These are phyloP conservation scores for Ennomos quercinarius DNA, from an alignment of 2,888 invertebrate species.

Conservation along the genomic window DNA sequence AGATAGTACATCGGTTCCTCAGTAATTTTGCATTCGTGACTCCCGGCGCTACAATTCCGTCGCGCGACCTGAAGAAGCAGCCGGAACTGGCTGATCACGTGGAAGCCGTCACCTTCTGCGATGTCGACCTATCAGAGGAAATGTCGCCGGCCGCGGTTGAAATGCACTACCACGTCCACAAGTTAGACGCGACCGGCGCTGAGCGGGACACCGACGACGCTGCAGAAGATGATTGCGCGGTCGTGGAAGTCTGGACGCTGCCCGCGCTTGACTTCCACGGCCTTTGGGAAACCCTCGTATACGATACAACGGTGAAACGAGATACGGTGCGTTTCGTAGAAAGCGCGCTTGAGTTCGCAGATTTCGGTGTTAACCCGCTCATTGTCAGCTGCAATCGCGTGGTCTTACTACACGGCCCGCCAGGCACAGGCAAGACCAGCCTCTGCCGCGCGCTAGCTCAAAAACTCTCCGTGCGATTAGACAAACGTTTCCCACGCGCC, in stretches of 20 bases:
- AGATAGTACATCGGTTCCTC: conserved; percentile 61
- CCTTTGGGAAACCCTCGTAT: conserved; percentile 94
- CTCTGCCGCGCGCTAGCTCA: conserved; percentile 97
- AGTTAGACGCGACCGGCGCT: conserved; percentile 62
- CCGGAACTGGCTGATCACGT: conserved; percentile 63
- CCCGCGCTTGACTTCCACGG: conserved; percentile 92
- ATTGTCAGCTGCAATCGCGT: conserved; percentile 96
- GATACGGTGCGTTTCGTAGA: conserved; percentile 90
- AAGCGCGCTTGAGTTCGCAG: conserved; percentile 94
- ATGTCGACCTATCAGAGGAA: conserved; percentile 59
- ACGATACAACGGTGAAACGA: conserved; percentile 71
- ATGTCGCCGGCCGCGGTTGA: conserved; percentile 55
- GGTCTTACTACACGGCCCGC: conserved; percentile 94
- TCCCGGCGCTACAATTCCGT: conserved; percentile 61
- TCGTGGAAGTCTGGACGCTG: conserved; percentile 92
- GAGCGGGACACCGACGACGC: conserved; percentile 73
- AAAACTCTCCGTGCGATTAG: conserved; percentile 91
- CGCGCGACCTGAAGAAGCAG: conserved; percentile 58
- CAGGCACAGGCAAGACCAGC: conserved; percentile 99
- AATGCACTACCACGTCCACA: conserved; percentile 61
- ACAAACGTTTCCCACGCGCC: conserved; percentile 54
- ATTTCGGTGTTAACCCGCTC: conserved; percentile 91
- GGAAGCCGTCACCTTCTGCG: conserved; percentile 66
- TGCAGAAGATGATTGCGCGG: conserved; percentile 82
- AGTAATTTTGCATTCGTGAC: conserved; percentile 58